A percentile compares a stretch with the other conserved stretches of the same genome.
These are phyloP conservation scores for Ennomos quercinarius DNA, from an alignment of 2,888 invertebrate species.

Conservation along the genomic window DNA sequence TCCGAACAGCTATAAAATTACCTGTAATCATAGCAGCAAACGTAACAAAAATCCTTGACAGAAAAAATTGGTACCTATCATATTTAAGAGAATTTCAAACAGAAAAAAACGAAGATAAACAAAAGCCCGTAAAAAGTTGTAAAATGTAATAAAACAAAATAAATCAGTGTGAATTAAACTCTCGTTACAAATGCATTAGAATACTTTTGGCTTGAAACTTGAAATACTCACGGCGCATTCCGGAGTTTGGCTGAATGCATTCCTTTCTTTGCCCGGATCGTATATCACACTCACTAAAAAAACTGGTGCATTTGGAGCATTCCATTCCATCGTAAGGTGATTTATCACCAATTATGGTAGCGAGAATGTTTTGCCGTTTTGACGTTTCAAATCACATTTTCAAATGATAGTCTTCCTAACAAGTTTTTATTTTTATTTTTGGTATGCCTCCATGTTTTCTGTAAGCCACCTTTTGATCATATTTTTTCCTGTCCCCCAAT, in stretches of 20 bases:
- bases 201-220: background rate
- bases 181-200: background rate
- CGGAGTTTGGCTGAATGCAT: conserved; percentile 31
- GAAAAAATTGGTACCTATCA: too few species aligned
- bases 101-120: too few species aligned
- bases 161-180: background rate
- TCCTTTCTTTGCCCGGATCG: conserved; percentile 35
- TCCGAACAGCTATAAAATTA: too few species aligned
- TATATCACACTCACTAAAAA: conserved; percentile 43
- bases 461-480: too few species aligned
- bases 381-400: background rate
- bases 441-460: too few species aligned
- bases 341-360: conserved; percentile 41
- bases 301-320: conserved; percentile 40
- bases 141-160: background rate
- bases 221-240: conserved; percentile 17
- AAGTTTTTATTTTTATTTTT: too few species aligned
- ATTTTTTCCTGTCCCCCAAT: too few species aligned
- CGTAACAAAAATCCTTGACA: too few species aligned
- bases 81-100: too few species aligned
- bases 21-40: too few species aligned
- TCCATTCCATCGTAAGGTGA: conserved; percentile 46
- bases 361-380: conserved; percentile 32
- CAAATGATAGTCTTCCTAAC: too few species aligned
- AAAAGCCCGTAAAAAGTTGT: conserved; percentile 1